Base-by-base conservation (phyloP, 2,113 vertebrate species). In the Ursus arctos region DNA sequence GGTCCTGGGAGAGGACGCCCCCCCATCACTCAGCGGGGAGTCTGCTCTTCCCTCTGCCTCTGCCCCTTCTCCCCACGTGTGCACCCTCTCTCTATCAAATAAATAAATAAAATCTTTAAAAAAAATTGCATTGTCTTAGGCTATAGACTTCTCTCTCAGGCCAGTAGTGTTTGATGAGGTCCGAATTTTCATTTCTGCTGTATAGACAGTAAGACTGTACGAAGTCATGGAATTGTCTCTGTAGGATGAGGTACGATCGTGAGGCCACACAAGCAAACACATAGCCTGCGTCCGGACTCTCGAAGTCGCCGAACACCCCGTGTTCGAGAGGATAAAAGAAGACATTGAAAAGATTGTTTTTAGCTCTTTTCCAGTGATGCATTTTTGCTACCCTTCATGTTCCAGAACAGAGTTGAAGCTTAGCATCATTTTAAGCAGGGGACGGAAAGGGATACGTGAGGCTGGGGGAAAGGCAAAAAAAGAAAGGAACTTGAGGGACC, bases 391-490 rank as follows among this genome's bases (percentile, higher is more conserved):
- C 33, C 61, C 43, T 86, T 69, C 2, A 4, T 47, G 83, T 86
- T 53, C 13, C 4, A 14, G 65, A 88, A 55, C 40, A 43, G 85
- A 57, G 74, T 53, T 6, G 14, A 67, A n/a, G 43, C 84, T 26
- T 2, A 26, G 57, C 1, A 0, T 55, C 74, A 1, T 65, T 76
- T 71, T 26, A 90, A 55, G 81, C 12, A 63, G 7, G 9, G 74
- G 18, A 12, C 40, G 21, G 82, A 14, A 24, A 49, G 51, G 2
- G 71, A 65, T 18, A 74, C 4, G 61, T 14, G 53, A 93, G 40
- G 82, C 82, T 88, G 36, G 51, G 26, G 51, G 36, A 71, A 86
- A 51, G 69, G 91, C n/a, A 21, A 89, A 55, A 55, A 89, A 55
- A 55, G 59, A 36, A 49, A 22, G 6, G 24, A 49, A 26, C 71